A percentile compares a stretch with the other conserved stretches of the same genome.
Conservation (phyloP, 30 jellyfish, hydroid and myxozoan species). For the Cassiopea xamachana region DNA sequence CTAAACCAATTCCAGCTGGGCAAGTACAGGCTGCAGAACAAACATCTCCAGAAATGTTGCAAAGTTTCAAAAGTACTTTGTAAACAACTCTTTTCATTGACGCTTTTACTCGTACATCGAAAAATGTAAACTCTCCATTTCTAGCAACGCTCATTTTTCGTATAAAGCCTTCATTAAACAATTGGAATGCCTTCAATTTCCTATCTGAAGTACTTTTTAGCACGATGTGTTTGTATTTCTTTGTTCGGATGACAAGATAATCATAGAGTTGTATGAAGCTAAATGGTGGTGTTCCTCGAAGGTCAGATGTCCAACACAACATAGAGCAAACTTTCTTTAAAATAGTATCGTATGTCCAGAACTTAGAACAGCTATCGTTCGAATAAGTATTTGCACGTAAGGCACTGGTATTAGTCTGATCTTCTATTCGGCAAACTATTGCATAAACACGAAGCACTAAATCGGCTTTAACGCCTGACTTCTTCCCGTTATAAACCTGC, state of each 20-base stretch:
- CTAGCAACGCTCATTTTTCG: conserved; percentile 12
- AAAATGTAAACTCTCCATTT: conserved; percentile 7
- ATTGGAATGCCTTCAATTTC: conserved; percentile 51
- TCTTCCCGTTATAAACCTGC: conserved; percentile 28
- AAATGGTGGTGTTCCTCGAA: conserved; percentile 12
- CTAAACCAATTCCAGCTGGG: conserved; percentile 66
- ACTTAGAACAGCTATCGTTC: background rate
- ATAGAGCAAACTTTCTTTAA: background rate
- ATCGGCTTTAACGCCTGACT: conserved; percentile 61
- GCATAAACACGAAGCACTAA: conserved; percentile 63
- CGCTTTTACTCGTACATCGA: conserved; percentile 54
- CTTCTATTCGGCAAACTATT: conserved; percentile 44
- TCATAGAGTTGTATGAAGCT: conserved; percentile 23
- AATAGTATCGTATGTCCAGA: background rate
- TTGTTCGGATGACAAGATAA: conserved; percentile 45
- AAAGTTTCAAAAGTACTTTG: conserved; percentile 18
- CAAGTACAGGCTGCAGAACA: conserved; percentile 71
- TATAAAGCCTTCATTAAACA: conserved; percentile 44
- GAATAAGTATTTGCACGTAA: conserved; percentile 18
- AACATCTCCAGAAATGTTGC: conserved; percentile 48
- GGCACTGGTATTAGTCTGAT: background rate
- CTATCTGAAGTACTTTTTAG: conserved; percentile 44
- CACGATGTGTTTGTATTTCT: conserved; percentile 45
- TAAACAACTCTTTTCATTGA: conserved; percentile 43
- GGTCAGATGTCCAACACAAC: conserved; percentile 29